These are phyloP conservation scores for Theocolax elegans DNA, from an alignment of 1,140 invertebrate species.

Conservation along the genomic window DNA sequence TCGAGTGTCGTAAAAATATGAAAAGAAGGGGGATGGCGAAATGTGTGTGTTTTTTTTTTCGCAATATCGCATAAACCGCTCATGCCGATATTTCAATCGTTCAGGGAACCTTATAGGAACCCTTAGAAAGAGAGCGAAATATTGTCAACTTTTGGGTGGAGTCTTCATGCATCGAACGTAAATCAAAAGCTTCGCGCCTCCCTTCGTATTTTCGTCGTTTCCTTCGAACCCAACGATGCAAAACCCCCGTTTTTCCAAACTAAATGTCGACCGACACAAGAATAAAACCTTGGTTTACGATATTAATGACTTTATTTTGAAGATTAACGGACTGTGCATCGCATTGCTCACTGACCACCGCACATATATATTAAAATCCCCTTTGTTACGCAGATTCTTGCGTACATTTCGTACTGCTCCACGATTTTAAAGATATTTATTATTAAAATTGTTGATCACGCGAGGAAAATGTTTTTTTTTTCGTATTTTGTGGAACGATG, in stretches of 20 bases:
- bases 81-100: background rate
- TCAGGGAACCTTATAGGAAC: background rate
- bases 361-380: too few species aligned
- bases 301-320: slow-evolving; percentile 27
- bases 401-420: too few species aligned
- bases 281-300: background rate
- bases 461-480: too few species aligned
- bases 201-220: slow-evolving; percentile 27
- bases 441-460: too few species aligned
- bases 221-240: background rate
- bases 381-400: too few species aligned
- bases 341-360: too few species aligned
- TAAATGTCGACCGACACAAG: background rate
- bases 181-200: slow-evolving; percentile 29
- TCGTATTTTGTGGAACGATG: too few species aligned
- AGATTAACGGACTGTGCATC: background rate
- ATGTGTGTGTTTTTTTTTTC: too few species aligned
- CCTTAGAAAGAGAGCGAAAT: background rate
- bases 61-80: background rate
- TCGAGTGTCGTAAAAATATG: too few species aligned
- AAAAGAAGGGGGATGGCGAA: background rate
- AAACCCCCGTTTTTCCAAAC: background rate
- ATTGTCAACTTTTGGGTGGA: slow-evolving; percentile 19
- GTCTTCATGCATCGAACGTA: slow-evolving; percentile 12
- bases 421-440: too few species aligned